Base-by-base conservation (phyloP, 2,797 vertebrate species). In the Scolopax rusticola region DNA sequence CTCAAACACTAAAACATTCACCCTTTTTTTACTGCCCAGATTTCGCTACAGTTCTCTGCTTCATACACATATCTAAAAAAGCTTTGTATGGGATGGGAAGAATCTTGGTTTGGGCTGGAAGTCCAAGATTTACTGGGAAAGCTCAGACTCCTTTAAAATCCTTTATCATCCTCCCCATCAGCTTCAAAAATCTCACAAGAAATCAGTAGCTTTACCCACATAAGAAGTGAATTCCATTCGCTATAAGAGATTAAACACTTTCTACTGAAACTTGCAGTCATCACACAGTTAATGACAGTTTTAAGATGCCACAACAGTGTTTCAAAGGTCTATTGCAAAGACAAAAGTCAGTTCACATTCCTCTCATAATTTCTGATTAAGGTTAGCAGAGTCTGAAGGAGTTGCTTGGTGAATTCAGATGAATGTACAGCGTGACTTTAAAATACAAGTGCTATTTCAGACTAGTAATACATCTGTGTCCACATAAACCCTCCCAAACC, bases 391-490 rank as follows among this genome's bases (percentile, higher is more conserved):
- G 64, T 51, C 60, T 82, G 64, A 92, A 76, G 28, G 47, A 93
- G 47, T 88, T 57, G 48, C 51, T 19, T 67, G 30, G 86, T 77
- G 6, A 89, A 89, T 74, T 84, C 60, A 89, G 60, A 90, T 40
- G 40, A 77, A 96, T 80, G 56, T 33, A 74, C 32, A 87, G 61
- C 60, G 27, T 33, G 48, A 87, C 64, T 95, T 90, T 63, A 90
- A 97, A 89, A 87, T 53, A 54, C 32, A 90, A 87, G 74, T 40
- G 48, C 86, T 95, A 69, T 61, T 95, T 74, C 77, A 67, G 59
- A 86, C 43, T 25, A 76, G 36, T 27, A 87, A 87, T 54, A 73
- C 33, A 87, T 47, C 59, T 63, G 36, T 3, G 4, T 68, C 40
- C 59, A 79, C 54, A 74, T 60, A 90, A 93, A 87, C 20, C 63